Conservation (phyloP, 2,888 invertebrate genomes). For the Alentia gelatinosa region DNA sequence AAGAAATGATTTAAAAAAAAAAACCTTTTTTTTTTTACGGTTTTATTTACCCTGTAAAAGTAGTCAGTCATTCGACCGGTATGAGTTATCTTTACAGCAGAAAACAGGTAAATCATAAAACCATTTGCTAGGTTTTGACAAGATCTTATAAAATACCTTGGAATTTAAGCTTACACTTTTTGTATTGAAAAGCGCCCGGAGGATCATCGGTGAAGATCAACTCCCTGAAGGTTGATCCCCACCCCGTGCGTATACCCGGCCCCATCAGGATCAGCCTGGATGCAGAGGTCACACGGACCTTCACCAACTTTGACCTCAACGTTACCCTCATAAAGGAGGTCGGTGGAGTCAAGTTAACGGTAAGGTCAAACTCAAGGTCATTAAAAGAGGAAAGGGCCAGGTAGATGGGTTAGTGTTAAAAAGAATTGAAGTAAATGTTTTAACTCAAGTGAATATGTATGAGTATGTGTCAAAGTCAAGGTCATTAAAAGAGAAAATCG, state of each 20-base stretch:
- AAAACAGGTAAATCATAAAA: background rate
- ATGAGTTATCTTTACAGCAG: background rate
- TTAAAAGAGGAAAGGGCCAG: background rate
- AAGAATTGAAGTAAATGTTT: too few relatives aligned
- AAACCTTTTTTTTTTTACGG: too few relatives aligned
- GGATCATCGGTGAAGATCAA: background rate
- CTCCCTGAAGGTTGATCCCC: background rate
- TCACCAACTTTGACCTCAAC: slow-evolving; percentile 25
- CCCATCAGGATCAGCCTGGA: background rate
- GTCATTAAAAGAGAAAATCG: too few relatives aligned
- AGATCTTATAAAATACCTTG: background rate
- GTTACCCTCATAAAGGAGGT: background rate
- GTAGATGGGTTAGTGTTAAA: too few relatives aligned
- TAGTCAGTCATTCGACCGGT: too few relatives aligned
- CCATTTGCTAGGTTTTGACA: background rate
- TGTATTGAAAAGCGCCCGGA: background rate
- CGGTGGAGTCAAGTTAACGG: background rate
- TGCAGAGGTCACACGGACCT: background rate
- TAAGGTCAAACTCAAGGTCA: background rate
- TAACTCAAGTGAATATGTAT: too few relatives aligned
- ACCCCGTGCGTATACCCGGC: background rate
- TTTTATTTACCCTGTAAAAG: too few relatives aligned
- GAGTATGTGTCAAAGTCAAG: too few relatives aligned
- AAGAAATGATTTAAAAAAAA: background rate
- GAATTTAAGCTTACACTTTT: background rate